Percentiles rank a stretch among this genome's conserved stretches.
Conservation (phyloP, 2,113 vertebrate genomes). For the Atrichornis clamosus region DNA sequence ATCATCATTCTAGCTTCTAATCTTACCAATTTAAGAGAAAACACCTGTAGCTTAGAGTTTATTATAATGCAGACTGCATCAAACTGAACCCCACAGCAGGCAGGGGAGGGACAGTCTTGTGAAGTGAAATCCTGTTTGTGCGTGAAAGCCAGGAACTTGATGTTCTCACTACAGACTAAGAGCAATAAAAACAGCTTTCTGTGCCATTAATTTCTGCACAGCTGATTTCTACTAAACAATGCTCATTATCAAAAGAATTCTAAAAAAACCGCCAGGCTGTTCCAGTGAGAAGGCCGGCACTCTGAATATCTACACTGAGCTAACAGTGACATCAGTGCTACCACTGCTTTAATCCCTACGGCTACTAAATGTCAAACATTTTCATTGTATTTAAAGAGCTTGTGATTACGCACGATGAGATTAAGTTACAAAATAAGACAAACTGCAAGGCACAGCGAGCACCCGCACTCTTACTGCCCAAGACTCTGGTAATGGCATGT, state of each 20-base stretch:
- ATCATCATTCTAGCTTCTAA: background rate
- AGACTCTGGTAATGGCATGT: fast-evolving
- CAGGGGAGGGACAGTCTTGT: background rate
- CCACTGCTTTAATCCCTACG: conserved; percentile 30
- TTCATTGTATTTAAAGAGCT: background rate
- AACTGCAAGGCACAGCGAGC: background rate
- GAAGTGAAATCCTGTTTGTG: conserved; percentile 40
- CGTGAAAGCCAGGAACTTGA: conserved; percentile 51
- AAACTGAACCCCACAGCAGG: background rate
- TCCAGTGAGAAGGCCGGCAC: conserved; percentile 35
- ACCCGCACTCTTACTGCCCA: fast-evolving
- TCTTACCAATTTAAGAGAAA: background rate
- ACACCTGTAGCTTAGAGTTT: background rate
- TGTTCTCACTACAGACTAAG: conserved; percentile 62
- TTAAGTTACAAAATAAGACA: background rate
- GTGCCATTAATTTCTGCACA: conserved; percentile 69
- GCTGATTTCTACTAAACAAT: conserved; percentile 69
- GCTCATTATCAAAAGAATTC: conserved; percentile 66
- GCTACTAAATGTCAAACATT: conserved; percentile 45
- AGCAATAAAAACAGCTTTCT: conserved; percentile 66
- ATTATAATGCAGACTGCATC: conserved; percentile 25
- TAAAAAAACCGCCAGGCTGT: conserved; percentile 17
- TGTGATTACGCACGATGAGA: fast-evolving
- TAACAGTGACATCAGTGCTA: conserved; percentile 34
- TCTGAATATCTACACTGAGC: background rate